A percentile compares a stretch with the other conserved stretches of the same genome.
These are phyloP conservation scores for Ochropleura plecta DNA, from an alignment of 2,888 invertebrate genomes.

Conservation along the genomic window DNA sequence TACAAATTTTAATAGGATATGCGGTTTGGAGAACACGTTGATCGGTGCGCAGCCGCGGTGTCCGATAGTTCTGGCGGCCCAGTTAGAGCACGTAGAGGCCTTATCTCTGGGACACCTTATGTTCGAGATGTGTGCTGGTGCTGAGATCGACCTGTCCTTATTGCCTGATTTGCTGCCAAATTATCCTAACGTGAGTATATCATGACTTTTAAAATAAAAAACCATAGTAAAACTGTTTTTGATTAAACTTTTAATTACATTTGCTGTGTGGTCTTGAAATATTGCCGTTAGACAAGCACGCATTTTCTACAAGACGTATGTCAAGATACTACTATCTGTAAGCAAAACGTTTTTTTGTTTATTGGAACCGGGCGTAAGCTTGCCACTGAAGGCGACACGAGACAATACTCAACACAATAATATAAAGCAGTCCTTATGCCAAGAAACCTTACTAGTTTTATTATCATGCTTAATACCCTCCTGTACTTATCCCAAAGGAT, in stretches of 20 bases:
- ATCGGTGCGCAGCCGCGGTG: conserved; percentile 93
- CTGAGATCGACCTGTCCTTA: conserved; percentile 94
- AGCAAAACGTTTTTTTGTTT: too few species aligned
- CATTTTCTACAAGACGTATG: too few species aligned
- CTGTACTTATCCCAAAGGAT: background rate
- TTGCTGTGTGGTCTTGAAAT: too few species aligned
- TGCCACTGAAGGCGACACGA: background rate
- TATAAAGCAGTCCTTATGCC: background rate
- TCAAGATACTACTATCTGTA: too few species aligned
- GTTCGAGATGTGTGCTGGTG: conserved; percentile 97
- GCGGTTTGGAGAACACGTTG: conserved; percentile 96
- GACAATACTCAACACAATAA: background rate
- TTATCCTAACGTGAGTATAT: conserved; percentile 92
- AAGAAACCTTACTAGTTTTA: background rate
- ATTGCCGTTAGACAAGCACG: too few species aligned
- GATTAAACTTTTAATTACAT: too few species aligned
- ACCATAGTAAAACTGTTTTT: background rate
- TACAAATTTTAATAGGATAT: conserved; percentile 91
- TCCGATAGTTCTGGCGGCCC: conserved; percentile 79
- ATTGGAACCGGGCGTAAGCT: background rate
- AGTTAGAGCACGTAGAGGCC: conserved; percentile 87
- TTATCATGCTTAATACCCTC: background rate
- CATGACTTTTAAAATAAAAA: background rate
- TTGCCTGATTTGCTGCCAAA: conserved; percentile 92
- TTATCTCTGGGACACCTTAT: conserved; percentile 95